A percentile compares a stretch with the other conserved stretches of the same genome.
phyloP scores from a whole-genome alignment of 2,797 vertebrate species.

The Balearica regulorum region DNA sequence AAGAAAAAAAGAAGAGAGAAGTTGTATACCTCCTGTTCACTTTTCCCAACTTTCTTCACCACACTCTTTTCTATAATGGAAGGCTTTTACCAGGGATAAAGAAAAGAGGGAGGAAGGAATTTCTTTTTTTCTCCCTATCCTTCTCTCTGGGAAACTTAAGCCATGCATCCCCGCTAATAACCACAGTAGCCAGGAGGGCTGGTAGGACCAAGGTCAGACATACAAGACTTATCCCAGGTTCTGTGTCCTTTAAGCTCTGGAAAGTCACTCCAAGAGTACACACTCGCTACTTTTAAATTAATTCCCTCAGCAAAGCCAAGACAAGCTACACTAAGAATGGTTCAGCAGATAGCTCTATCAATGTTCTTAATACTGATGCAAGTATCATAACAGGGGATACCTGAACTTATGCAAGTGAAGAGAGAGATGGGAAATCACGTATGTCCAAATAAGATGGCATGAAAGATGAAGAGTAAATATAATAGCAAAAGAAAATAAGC shows the following conservation, averaged over 20 bases:
- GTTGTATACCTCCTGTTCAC: not conserved
- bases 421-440: fast-evolving
- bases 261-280: not conserved
- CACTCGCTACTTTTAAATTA: not conserved
- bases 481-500: not conserved
- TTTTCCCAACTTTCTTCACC: not conserved
- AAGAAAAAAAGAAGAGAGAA: too few species aligned
- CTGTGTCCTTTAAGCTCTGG: not conserved
- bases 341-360: not conserved
- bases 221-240: fast-evolving
- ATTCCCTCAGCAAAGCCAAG: not conserved
- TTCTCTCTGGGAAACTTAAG: not conserved
- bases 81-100: not conserved
- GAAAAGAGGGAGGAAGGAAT: not conserved
- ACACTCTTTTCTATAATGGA: not conserved
- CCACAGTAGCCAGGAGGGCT: not conserved
- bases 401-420: not conserved
- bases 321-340: not conserved
- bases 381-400: not conserved
- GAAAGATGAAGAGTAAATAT: not conserved
- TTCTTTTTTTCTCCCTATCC: not conserved
- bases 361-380: not conserved
- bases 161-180: not conserved
- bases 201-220: not conserved
- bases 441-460: not conserved